These are phyloP conservation scores for Ochotona princeps DNA, from an alignment of 2,113 vertebrate genomes.

Conservation along the genomic window DNA sequence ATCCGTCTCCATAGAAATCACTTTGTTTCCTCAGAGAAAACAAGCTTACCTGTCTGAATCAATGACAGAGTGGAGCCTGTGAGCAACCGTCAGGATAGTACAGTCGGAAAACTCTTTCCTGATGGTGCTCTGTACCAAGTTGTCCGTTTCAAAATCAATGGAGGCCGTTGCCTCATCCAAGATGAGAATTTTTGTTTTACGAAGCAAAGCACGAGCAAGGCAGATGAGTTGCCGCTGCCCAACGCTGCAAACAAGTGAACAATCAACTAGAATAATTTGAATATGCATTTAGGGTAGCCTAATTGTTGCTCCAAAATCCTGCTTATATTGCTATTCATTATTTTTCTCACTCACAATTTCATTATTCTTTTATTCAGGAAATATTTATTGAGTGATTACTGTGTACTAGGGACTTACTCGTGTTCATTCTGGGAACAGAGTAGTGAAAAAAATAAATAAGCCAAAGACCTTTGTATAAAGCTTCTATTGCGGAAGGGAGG, in stretches of 20 bases:
- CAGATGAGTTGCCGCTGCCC: slow-evolving; percentile 85
- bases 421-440: neutral
- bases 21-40: slow-evolving; percentile 1
- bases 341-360: neutral
- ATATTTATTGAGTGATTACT: neutral
- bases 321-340: neutral
- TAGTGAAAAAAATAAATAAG: neutral
- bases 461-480: neutral
- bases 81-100: slow-evolving; percentile 82
- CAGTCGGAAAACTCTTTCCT: slow-evolving; percentile 82
- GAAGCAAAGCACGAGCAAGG: slow-evolving; percentile 81
- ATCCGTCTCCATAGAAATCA: neutral
- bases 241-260: slow-evolving; percentile 72
- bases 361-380: slow-evolving; percentile 12
- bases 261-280: slow-evolving; percentile 19
- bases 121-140: slow-evolving; percentile 80
- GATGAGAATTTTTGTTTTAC: slow-evolving; percentile 83
- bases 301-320: neutral
- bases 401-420: neutral
- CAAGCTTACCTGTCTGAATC: slow-evolving; percentile 80
- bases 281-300: neutral
- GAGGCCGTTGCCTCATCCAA: slow-evolving; percentile 83
- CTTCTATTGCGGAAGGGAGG: neutral
- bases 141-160: slow-evolving; percentile 80
- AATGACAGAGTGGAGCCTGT: slow-evolving; percentile 80